These are phyloP conservation scores for Unio pictorum DNA, from an alignment of 2,888 invertebrate species.

Conservation along the genomic window DNA sequence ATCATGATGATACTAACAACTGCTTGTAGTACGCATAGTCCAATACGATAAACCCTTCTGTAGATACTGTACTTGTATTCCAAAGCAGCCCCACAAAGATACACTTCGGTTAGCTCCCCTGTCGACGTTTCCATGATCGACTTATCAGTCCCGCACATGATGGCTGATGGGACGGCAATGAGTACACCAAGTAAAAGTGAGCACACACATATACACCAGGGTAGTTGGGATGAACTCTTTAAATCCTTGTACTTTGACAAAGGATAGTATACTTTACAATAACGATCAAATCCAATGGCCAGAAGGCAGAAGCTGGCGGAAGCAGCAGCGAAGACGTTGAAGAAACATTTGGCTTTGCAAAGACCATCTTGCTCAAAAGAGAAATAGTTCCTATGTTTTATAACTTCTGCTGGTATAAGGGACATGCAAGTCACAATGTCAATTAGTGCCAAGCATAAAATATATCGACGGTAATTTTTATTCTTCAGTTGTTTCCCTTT, in stretches of 20 bases:
- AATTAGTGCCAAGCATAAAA: conserved; percentile 22
- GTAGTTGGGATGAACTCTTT: conserved; percentile 17
- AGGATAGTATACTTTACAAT: conserved; percentile 26
- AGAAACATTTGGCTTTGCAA: conserved; percentile 32
- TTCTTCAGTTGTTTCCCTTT: conserved; percentile 24
- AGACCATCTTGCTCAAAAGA: conserved; percentile 19
- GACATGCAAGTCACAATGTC: conserved; percentile 29
- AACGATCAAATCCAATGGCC: conserved; percentile 26
- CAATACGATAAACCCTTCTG: conserved; percentile 18
- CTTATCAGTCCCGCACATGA: conserved; percentile 22
- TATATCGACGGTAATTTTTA: conserved; percentile 27
- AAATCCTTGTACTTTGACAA: conserved; percentile 15
- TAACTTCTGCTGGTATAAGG: conserved; percentile 29
- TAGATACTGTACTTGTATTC: conserved; percentile 8
- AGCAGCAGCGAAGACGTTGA: conserved; percentile 32
- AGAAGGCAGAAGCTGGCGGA: conserved; percentile 26
- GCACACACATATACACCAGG: conserved; percentile 17
- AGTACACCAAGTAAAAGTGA: conserved; percentile 19
- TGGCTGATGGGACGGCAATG: conserved; percentile 24
- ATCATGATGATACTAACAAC: conserved; percentile 18
- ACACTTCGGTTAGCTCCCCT: conserved; percentile 13
- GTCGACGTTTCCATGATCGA: conserved; percentile 11
- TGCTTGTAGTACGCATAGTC: conserved; percentile 13
- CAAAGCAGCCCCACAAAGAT: conserved; percentile 21
- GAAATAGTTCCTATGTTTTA: conserved; percentile 32